A percentile compares a stretch with the other conserved stretches of the same genome.
Conservation (phyloP, 23 tunicate species). For the Oikopleura dioica region DNA sequence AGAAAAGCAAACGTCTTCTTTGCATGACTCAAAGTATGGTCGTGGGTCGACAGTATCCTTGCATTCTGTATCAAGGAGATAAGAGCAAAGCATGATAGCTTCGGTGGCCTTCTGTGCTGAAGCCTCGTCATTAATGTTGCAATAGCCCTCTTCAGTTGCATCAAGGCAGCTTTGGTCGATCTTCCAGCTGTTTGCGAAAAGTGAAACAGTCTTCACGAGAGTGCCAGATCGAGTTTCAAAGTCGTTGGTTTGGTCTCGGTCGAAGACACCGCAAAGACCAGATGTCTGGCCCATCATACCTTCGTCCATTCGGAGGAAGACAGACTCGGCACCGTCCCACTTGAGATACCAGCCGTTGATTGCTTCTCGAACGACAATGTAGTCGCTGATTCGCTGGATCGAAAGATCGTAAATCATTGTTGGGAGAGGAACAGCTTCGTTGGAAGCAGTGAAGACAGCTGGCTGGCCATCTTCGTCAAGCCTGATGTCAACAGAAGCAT, state of each 20-base stretch:
- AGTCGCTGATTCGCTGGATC: conserved; percentile 37
- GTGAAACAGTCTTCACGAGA: conserved; percentile 29
- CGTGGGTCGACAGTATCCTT: conserved; percentile 64
- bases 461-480: conserved; percentile 67
- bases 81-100: conserved; percentile 60
- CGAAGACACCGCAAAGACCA: conserved; percentile 87
- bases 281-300: conserved; percentile 45
- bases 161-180: conserved; percentile 27
- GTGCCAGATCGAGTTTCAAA: conserved; percentile 34
- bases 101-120: conserved; percentile 9
- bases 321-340: conserved; percentile 91
- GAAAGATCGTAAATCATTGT: conserved; percentile 66
- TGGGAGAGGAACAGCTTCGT: conserved; percentile 31
- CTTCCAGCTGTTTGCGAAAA: conserved; percentile 73
- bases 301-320: conserved; percentile 88
- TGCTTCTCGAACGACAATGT: conserved; percentile 71
- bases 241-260: conserved; percentile 54
- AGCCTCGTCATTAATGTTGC: conserved; percentile 35
- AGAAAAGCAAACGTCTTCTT: conserved; percentile 97
- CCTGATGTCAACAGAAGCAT: conserved; percentile 25
- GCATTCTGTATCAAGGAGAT: conserved; percentile 60
- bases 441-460: conserved; percentile 42
- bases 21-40: conserved; percentile 90
- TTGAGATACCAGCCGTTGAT: conserved; percentile 44
- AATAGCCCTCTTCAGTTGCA: conserved; percentile 57